These are phyloP conservation scores for Pegoplata infirma DNA, from an alignment of 2,888 invertebrate genomes.

Conservation along the genomic window DNA sequence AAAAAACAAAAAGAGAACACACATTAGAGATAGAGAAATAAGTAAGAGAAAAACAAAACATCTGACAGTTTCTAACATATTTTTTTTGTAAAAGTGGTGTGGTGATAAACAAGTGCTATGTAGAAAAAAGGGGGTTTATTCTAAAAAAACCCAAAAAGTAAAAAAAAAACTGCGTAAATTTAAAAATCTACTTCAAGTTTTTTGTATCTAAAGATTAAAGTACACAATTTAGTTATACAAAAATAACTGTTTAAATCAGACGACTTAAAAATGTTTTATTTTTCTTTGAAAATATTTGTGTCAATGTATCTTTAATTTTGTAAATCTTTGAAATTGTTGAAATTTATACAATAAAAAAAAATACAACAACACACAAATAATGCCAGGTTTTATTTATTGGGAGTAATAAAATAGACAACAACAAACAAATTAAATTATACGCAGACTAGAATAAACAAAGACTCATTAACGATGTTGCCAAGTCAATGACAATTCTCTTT, in stretches of 20 bases:
- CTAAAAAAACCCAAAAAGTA: neutral
- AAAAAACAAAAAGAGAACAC: neutral
- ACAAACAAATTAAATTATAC: constrained; percentile 7
- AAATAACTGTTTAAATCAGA: neutral
- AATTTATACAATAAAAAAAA: neutral
- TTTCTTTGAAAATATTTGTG: neutral
- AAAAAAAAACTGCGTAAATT: neutral
- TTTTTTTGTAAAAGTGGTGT: neutral
- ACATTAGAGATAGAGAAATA: neutral
- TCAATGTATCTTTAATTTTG: neutral
- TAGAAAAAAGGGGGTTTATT: neutral
- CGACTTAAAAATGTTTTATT: neutral
- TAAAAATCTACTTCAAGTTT: no score
- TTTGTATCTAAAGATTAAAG: no score
- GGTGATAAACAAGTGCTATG: neutral
- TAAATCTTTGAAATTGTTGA: neutral
- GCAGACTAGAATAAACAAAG: constrained; percentile 8
- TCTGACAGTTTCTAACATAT: neutral
- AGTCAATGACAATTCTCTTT: neutral
- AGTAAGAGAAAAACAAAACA: constrained; percentile 18
- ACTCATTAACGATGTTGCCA: neutral
- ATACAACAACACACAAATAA: neutral
- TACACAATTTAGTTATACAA: neutral
- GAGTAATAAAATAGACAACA: neutral
- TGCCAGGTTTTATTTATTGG: neutral